Base-by-base conservation (phyloP, 1,140 invertebrate species). In the Achroia grisella region DNA sequence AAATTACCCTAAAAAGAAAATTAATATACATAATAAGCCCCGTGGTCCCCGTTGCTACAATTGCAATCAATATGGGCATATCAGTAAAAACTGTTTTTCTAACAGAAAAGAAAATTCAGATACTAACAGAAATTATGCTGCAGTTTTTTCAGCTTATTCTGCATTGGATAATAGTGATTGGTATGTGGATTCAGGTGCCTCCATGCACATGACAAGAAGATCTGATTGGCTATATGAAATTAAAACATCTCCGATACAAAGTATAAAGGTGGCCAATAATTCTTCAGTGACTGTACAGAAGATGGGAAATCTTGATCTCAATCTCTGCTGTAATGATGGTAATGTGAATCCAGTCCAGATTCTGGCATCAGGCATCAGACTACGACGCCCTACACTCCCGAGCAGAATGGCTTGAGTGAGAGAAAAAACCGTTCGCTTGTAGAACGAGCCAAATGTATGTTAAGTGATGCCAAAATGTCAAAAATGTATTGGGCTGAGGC, bases 361-460 rank as follows among this genome's bases (percentile, higher is more conserved):
- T 23, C 17, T 34, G 32, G 32, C 10, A 34, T 83, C 8, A 36
- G 12, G 2, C 67, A 83, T 53, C 58, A 75, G 39, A 56, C 35
- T 12, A 67, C 57, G 9, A 52, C 58, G 10, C 45, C 67, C 1
- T 86, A 86, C 50, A 77, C 64, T 9, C 73, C 81, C 4, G 43
- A 88, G 47, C 70, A 84, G 51, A 89, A 88, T 59, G 76, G 78
- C 10, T 6, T 36, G 1, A 15, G 9, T 14, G 46, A 48, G 36
- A 28, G 46, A 11, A 14, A 28, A 11, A 48, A 48, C 10, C 12
- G 44, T 44, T 31, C 62, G 60, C 8, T 86, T 83, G 48, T 48
- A 56, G 39, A 64, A 67, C 52, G 81, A 62, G 35, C 40, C 68
- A 37, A 78, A 62, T 8, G 11, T 82, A 40, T 40, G 27, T 10